phyloP scores from a whole-genome alignment of 2,888 invertebrate genomes.

The Parascotia fuliginaria region DNA sequence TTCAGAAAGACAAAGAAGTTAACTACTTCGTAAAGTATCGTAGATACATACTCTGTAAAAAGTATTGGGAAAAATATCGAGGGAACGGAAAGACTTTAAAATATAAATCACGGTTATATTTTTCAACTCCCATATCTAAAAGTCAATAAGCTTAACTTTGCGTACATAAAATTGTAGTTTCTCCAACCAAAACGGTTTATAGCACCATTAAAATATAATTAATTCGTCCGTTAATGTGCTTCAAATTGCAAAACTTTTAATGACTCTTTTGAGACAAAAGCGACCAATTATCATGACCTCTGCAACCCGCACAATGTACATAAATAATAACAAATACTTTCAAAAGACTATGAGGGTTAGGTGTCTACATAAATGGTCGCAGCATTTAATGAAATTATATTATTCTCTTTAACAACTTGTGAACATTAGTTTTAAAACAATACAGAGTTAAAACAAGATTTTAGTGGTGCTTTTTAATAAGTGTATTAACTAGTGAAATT shows the following conservation, averaged over 20 bases:
- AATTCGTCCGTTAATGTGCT: slow-evolving; percentile 7
- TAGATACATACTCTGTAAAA: no score
- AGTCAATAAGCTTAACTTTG: not conserved
- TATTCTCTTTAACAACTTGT: not conserved
- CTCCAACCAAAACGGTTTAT: slow-evolving; percentile 10
- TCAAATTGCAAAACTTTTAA: slow-evolving; percentile 27
- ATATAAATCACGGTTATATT: no score
- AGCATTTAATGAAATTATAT: slow-evolving; percentile 6
- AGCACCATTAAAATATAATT: slow-evolving; percentile 13
- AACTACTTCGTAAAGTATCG: no score
- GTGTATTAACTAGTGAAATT: slow-evolving; percentile 4
- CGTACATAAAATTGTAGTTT: slow-evolving; percentile 1
- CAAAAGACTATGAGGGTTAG: no score
- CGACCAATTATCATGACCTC: slow-evolving; percentile 6
- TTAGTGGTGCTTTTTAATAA: slow-evolving; percentile 8
- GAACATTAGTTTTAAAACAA: slow-evolving; percentile 5
- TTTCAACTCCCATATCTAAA: no score
- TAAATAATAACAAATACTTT: no score
- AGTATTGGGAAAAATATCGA: no score
- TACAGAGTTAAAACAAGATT: slow-evolving; percentile 11
- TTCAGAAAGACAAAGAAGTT: no score
- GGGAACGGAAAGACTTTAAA: no score
- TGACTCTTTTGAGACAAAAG: not conserved
- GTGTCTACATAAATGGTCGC: slow-evolving; percentile 6
- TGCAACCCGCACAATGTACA: no score